A percentile compares a stretch with the other conserved stretches of the same genome.
Evolutionary conservation across 2,113 vertebrate genomes (phyloP).

Genomic region (Aphelocoma coerulescens): DNA sequence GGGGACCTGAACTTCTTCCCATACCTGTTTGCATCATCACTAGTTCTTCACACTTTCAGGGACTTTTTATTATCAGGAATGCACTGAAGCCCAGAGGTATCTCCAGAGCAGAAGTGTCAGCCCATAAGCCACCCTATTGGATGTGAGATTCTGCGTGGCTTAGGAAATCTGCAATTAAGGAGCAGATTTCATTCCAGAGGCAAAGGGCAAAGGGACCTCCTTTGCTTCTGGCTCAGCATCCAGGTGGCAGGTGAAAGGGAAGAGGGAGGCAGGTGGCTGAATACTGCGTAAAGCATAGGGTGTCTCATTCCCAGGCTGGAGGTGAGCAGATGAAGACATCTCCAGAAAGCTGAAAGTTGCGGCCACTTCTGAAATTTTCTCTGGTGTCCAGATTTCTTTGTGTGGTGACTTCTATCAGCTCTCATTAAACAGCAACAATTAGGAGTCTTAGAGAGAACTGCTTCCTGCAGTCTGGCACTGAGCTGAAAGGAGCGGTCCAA

Average conservation of each 20-base stretch:
- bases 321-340: background rate
- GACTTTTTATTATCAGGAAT: background rate
- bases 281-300: background rate
- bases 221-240: background rate
- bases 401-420: background rate
- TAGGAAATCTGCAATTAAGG: background rate
- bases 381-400: background rate
- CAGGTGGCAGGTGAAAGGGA: background rate
- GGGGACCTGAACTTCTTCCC: background rate
- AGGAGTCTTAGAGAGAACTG: background rate
- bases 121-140: background rate
- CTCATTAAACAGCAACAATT: background rate
- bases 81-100: background rate
- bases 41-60: background rate
- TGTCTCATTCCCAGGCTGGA: background rate
- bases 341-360: background rate
- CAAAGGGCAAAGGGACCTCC: background rate
- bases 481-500: background rate
- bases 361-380: background rate
- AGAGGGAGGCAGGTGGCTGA: background rate
- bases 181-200: background rate
- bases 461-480: background rate
- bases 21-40: background rate
- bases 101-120: background rate
- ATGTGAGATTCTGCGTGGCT: background rate